Evolutionary conservation across 2,113 vertebrate genomes (phyloP).

Genomic region (Phasianus colchicus): DNA sequence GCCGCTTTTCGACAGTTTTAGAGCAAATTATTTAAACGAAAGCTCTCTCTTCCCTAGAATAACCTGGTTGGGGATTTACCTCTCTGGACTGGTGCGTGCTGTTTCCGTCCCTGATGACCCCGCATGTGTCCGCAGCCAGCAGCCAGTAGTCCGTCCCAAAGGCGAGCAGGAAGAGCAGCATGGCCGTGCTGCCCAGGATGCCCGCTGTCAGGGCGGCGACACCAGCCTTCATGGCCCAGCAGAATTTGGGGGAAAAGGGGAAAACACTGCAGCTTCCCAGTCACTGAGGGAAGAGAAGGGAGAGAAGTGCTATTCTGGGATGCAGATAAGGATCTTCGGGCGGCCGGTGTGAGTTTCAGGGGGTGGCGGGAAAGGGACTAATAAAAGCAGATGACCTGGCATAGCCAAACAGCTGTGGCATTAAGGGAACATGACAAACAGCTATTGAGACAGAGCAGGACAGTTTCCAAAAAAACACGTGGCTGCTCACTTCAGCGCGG

Average conservation of each 20-base stretch:
- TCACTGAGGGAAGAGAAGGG: neutral
- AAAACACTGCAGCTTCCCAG: neutral
- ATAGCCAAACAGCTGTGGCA: conserved; percentile 62
- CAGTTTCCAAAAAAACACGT: neutral
- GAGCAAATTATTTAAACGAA: neutral
- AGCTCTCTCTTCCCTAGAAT: neutral
- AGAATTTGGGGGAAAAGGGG: neutral
- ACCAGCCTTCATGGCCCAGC: conserved; percentile 83
- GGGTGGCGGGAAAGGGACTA: conserved; percentile 61
- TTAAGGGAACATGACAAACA: neutral
- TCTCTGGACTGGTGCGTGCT: neutral
- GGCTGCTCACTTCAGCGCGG: neutral
- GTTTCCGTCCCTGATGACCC: neutral
- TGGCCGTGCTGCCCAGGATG: conserved; percentile 78
- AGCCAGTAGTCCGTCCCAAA: conserved; percentile 92
- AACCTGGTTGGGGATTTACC: conserved; percentile 38
- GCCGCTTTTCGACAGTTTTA: neutral
- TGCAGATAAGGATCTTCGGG: conserved; percentile 38
- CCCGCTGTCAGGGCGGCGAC: conserved; percentile 79
- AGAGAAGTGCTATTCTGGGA: conserved; percentile 84
- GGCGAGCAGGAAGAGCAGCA: conserved; percentile 84
- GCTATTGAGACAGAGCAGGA: neutral
- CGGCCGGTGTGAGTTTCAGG: conserved; percentile 80
- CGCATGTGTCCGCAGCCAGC: conserved; percentile 84
- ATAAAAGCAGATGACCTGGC: conserved; percentile 76